Percentiles rank a stretch among this genome's conserved stretches.
phyloP scores from a whole-genome alignment of 2,797 vertebrate genomes.

The Poeciliopsis presidionis region DNA sequence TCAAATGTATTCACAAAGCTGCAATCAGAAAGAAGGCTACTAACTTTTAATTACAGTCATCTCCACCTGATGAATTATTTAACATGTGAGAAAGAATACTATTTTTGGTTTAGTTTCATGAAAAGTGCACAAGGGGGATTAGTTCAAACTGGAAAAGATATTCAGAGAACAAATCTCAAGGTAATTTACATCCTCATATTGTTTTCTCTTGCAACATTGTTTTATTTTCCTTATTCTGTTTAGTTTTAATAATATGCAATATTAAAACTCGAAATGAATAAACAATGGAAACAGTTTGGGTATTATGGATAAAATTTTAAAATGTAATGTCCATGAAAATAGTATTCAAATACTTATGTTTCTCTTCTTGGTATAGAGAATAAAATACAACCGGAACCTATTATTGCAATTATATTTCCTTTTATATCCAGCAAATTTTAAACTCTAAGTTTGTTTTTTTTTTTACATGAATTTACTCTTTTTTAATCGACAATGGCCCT shows the following conservation, averaged over 20 bases:
- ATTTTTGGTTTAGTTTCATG: neutral
- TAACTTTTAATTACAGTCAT: constrained; percentile 4
- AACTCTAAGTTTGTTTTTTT: no score
- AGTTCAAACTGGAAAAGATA: neutral
- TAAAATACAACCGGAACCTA: neutral
- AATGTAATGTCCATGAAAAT: neutral
- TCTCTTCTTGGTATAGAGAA: neutral
- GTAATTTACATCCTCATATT: neutral
- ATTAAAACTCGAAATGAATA: neutral
- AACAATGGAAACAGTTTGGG: neutral
- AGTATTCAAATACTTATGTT: neutral
- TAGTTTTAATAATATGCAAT: neutral
- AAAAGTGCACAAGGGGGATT: neutral
- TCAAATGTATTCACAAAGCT: neutral
- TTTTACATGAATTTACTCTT: no score
- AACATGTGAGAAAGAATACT: neutral
- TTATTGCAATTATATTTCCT: neutral
- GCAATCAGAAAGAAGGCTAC: neutral
- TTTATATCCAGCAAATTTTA: no score
- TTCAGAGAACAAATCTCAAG: neutral
- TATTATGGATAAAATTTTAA: neutral
- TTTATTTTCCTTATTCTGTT: neutral
- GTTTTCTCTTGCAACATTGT: neutral
- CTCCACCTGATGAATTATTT: constrained; percentile 2
- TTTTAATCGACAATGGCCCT: no score